Evolutionary conservation across 1,140 invertebrate genomes (phyloP).

Genomic region (Pemphigus obesinymphae): DNA sequence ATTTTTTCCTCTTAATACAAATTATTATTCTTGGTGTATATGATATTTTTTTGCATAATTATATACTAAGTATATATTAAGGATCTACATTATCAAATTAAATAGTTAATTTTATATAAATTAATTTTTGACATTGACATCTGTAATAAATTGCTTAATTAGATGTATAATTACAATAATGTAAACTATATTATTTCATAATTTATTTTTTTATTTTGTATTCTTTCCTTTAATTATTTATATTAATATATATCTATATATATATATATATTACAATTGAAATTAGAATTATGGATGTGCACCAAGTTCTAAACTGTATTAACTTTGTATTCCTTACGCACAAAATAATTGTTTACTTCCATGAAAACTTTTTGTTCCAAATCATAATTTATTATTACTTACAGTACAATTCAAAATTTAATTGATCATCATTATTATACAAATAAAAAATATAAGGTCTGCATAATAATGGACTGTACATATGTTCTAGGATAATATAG

Average conservation of each 20-base stretch:
- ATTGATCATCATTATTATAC: neutral
- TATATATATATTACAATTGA: too few species aligned
- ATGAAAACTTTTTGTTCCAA: constrained; percentile 9
- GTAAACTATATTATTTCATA: neutral
- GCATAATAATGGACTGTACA: neutral
- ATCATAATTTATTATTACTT: constrained; percentile 21
- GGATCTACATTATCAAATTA: neutral
- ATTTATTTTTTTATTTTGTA: neutral
- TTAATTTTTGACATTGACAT: neutral
- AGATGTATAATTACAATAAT: neutral
- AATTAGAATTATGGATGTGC: neutral
- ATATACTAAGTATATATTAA: too few species aligned
- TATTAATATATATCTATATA: too few species aligned
- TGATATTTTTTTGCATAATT: too few species aligned
- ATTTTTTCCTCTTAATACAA: too few species aligned
- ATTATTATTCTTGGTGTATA: too few species aligned
- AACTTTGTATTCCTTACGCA: neutral
- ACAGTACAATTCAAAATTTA: constrained; percentile 22
- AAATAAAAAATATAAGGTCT: neutral
- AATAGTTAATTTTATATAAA: neutral
- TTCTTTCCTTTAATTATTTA: neutral
- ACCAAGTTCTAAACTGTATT: constrained; percentile 4
- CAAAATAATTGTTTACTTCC: constrained; percentile 17
- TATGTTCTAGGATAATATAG: constrained; percentile 25
- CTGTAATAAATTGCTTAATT: neutral